Evolutionary conservation across 1,140 invertebrate species (phyloP).

Genomic region (Aleiodes sp.): DNA sequence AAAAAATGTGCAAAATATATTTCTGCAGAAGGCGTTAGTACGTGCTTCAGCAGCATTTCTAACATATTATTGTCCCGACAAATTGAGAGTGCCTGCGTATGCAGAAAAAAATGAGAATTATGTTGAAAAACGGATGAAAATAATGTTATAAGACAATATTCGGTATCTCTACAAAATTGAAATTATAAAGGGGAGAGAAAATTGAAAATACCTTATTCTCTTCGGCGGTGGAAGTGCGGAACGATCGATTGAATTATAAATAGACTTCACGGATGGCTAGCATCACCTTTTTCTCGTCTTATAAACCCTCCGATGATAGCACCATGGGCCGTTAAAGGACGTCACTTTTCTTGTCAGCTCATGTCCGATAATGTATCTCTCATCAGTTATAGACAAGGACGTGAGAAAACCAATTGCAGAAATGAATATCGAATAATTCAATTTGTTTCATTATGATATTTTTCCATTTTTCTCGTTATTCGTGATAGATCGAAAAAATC

Average conservation of each 20-base stretch:
- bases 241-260: conserved; percentile 24
- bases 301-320: neutral
- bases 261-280: conserved; percentile 5
- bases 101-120: conserved; percentile 20
- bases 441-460: too few species aligned
- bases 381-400: neutral
- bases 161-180: neutral
- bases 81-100: conserved; percentile 15
- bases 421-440: too few species aligned
- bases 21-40: conserved; percentile 1
- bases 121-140: too few species aligned
- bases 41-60: conserved; percentile 12
- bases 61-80: conserved; percentile 27
- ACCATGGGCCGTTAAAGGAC: neutral
- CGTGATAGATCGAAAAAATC: too few species aligned
- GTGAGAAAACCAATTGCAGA: too few species aligned
- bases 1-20: conserved; percentile 30
- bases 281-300: neutral
- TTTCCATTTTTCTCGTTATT: too few species aligned
- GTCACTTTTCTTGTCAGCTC: neutral
- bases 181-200: neutral
- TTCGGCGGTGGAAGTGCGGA: neutral
- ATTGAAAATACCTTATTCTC: neutral
- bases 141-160: neutral
- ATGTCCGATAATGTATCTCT: neutral